These are phyloP conservation scores for Rhipidura dahli DNA, from an alignment of 2,113 vertebrate species.

Conservation along the genomic window DNA sequence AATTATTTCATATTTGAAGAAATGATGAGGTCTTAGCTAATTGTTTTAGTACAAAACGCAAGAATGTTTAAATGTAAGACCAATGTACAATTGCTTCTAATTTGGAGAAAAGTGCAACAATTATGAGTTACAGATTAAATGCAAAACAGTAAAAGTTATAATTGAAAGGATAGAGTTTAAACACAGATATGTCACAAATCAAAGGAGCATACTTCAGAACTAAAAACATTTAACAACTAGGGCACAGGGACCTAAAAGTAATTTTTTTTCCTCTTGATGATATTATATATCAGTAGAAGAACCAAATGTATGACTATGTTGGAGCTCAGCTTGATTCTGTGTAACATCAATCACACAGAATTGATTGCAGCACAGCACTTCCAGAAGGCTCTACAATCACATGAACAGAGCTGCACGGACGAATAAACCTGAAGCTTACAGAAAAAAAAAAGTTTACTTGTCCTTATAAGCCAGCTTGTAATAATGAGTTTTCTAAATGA, in stretches of 20 bases:
- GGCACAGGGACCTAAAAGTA: neutral
- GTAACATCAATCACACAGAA: neutral
- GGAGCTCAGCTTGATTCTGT: slow-evolving; percentile 17
- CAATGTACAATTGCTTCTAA: neutral
- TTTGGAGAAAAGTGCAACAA: neutral
- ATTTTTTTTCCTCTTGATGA: neutral
- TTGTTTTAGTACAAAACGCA: neutral
- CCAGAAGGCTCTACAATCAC: slow-evolving; percentile 38
- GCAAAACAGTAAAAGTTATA: neutral
- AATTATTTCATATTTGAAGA: neutral
- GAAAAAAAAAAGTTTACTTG: slow-evolving; percentile 54
- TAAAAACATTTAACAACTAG: neutral
- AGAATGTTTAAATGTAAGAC: neutral
- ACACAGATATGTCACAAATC: neutral
- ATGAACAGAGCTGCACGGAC: neutral
- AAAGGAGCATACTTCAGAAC: neutral
- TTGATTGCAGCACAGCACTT: neutral
- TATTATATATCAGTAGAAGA: neutral
- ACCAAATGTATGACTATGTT: neutral
- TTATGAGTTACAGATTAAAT: neutral
- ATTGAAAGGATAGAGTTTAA: neutral
- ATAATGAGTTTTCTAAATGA: slow-evolving; percentile 74
- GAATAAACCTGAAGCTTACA: slow-evolving; percentile 22
- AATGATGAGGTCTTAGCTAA: neutral
- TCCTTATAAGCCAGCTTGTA: slow-evolving; percentile 64